Conservation (phyloP, 2,888 invertebrate species). For the Dascillus cervinus region DNA sequence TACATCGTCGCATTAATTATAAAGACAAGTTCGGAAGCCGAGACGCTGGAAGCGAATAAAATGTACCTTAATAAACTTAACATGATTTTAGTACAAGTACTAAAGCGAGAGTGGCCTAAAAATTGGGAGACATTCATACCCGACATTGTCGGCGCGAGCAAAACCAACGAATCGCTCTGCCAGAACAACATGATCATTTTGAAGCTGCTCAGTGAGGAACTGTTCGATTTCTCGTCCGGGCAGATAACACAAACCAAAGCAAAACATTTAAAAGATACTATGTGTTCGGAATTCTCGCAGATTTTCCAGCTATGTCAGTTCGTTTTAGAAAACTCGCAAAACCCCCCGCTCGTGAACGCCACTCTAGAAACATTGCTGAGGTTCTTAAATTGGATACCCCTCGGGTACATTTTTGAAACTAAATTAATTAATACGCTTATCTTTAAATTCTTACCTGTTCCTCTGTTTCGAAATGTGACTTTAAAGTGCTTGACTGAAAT, state of each 20-base stretch:
- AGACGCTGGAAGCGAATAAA: slow-evolving; percentile 83
- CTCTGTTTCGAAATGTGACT: slow-evolving; percentile 96
- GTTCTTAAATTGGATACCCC: slow-evolving; percentile 99
- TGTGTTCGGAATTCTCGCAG: slow-evolving; percentile 98
- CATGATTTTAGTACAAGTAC: slow-evolving; percentile 97
- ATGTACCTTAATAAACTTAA: slow-evolving; percentile 97
- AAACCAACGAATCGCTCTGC: slow-evolving; percentile 97
- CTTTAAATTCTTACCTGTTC: slow-evolving; percentile 95
- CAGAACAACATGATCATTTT: slow-evolving; percentile 99
- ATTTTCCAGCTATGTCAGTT: slow-evolving; percentile 97
- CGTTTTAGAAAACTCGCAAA: slow-evolving; percentile 96
- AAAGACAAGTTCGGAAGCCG: slow-evolving; percentile 91
- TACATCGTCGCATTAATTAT: slow-evolving; percentile 98
- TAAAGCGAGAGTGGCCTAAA: slow-evolving; percentile 99
- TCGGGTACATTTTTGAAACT: slow-evolving; percentile 99
- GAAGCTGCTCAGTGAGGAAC: slow-evolving; percentile 95
- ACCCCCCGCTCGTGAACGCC: slow-evolving; percentile 90
- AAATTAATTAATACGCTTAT: slow-evolving; percentile 90
- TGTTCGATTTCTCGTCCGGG: slow-evolving; percentile 97
- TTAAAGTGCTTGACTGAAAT: slow-evolving; percentile 98
- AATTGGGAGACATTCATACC: slow-evolving; percentile 99
- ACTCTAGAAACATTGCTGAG: slow-evolving; percentile 93
- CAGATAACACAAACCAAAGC: slow-evolving; percentile 99
- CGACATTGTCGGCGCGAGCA: slow-evolving; percentile 98
- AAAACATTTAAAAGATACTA: slow-evolving; percentile 97